Percentiles rank a stretch among this genome's conserved stretches.
phyloP scores from a whole-genome alignment of 2,113 vertebrate species.

The Speoplatyrhinus poulsoni region DNA sequence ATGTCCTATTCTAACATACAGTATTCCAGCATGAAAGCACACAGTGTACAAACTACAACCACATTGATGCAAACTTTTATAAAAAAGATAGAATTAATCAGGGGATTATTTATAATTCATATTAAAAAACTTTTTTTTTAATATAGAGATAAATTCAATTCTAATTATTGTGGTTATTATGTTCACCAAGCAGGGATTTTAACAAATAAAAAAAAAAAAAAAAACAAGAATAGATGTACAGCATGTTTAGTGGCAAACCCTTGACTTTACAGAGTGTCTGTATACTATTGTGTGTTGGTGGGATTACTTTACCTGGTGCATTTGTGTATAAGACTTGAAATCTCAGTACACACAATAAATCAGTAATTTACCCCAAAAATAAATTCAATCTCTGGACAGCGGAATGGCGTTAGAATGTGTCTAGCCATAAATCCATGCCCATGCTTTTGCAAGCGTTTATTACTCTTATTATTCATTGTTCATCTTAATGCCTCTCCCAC shows the following conservation, averaged over 20 bases:
- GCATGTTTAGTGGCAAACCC: background rate
- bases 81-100: too few relatives aligned
- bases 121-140: too few relatives aligned
- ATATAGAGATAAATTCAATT: too few relatives aligned
- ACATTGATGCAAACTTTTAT: too few relatives aligned
- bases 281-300: conserved; percentile 31
- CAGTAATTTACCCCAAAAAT: background rate
- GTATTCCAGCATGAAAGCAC: too few relatives aligned
- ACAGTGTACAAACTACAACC: too few relatives aligned
- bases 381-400: conserved; percentile 68
- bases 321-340: conserved; percentile 45
- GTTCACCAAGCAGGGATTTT: too few relatives aligned
- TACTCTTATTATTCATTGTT: background rate
- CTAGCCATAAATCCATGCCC: conserved; percentile 52
- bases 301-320: conserved; percentile 39
- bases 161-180: too few relatives aligned
- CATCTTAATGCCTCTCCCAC: conserved; percentile 12
- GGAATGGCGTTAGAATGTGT: conserved; percentile 82
- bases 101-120: too few relatives aligned
- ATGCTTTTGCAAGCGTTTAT: conserved; percentile 20
- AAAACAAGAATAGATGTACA: background rate
- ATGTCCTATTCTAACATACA: too few relatives aligned
- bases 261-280: background rate
- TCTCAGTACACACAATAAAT: background rate
- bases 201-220: too few relatives aligned